Evolutionary conservation across 1,140 invertebrate species (phyloP).

Genomic region (Megalonaias nervosa): DNA sequence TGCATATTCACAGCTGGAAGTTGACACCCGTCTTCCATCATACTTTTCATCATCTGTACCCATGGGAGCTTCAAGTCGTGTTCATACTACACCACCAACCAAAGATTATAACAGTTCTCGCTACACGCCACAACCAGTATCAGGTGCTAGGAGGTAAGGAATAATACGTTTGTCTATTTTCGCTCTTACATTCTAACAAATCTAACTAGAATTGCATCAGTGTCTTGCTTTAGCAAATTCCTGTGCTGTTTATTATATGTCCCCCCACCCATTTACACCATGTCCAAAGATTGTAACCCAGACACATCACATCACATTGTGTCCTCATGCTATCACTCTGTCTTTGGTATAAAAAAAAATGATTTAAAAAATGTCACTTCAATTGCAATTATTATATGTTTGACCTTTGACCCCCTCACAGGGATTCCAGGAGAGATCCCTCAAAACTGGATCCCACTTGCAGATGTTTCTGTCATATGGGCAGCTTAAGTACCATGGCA

Average conservation of each 20-base stretch:
- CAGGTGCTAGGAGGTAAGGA: conserved; percentile 56
- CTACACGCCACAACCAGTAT: conserved; percentile 32
- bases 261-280: not conserved
- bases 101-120: conserved; percentile 43
- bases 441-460: too few species aligned
- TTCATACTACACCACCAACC: conserved; percentile 43
- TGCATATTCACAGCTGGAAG: not conserved
- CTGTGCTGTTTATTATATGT: not conserved
- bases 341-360: not conserved
- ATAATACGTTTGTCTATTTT: not conserved
- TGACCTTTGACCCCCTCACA: too few species aligned
- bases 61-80: conserved; percentile 9
- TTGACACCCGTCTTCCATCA: conserved; percentile 6
- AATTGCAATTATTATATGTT: too few species aligned
- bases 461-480: too few species aligned
- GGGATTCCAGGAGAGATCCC: too few species aligned
- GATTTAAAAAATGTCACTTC: not conserved
- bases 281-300: too few species aligned
- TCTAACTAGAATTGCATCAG: not conserved
- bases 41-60: not conserved
- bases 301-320: not conserved
- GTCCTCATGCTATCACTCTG: not conserved
- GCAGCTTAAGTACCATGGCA: too few species aligned
- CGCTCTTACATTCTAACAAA: not conserved
- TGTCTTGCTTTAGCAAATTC: too few species aligned